Conservation (phyloP, 2,113 vertebrate species). For the Opisthocomus hoazin region DNA sequence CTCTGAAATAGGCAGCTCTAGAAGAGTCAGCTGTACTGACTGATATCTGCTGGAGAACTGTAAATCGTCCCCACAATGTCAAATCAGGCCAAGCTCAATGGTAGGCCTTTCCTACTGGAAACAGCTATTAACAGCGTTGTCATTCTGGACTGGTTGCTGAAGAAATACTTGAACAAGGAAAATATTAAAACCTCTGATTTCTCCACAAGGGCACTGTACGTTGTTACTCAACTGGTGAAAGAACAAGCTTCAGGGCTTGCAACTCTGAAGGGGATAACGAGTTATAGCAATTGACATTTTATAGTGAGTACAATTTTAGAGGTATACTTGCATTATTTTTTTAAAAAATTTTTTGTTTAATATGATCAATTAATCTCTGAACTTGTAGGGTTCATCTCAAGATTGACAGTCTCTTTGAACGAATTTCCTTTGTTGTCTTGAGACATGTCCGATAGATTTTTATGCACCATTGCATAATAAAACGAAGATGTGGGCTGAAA, state of each 20-base stretch:
- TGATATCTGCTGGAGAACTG: not conserved
- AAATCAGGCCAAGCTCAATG: not conserved
- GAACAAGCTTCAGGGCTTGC: not conserved
- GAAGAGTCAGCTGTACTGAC: not conserved
- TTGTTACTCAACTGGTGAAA: slow-evolving; percentile 17
- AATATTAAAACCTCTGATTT: slow-evolving; percentile 18
- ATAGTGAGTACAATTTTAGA: not conserved
- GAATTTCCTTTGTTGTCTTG: not conserved
- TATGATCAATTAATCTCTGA: not conserved
- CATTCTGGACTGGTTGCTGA: not conserved
- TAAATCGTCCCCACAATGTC: not conserved
- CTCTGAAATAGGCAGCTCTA: not conserved
- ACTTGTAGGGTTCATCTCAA: not conserved
- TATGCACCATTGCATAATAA: not conserved
- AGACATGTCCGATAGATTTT: not conserved
- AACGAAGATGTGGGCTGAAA: not conserved
- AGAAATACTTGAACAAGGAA: slow-evolving; percentile 10
- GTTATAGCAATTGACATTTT: slow-evolving; percentile 23
- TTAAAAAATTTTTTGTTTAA: not conserved
- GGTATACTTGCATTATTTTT: not conserved
- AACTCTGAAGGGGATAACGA: slow-evolving; percentile 18
- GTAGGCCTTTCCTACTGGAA: slow-evolving; percentile 14
- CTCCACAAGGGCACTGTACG: not conserved
- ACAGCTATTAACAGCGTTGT: not conserved
- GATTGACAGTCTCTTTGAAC: not conserved